Evolutionary conservation across 2,888 invertebrate genomes (phyloP), one percentile per base, ranked within the genome.

Genomic region (Phoronis australis): DNA sequence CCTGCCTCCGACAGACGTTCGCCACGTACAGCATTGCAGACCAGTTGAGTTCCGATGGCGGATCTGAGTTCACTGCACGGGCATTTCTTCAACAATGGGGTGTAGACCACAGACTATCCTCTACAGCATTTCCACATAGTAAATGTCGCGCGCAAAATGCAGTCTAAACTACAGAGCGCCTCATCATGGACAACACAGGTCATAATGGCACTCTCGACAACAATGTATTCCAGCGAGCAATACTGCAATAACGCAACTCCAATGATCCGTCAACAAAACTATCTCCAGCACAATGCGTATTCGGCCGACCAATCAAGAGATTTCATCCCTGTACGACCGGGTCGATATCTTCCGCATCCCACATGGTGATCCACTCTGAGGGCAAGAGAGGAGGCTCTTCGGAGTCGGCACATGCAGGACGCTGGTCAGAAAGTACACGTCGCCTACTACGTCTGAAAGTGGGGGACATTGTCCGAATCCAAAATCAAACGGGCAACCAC

Each of bases 81-180:
- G 21, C 39, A 18, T 65, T 65, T 40, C 51, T 65, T 2, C 41
- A 50, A 15, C 26, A 50, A n/a, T n/a, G n/a, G n/a, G n/a, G n/a
- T n/a, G n/a, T n/a, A n/a, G n/a, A n/a, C n/a, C n/a, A n/a, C n/a
- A n/a, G n/a, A n/a, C n/a, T n/a, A n/a, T n/a, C n/a, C n/a, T n/a
- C n/a, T n/a, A n/a, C n/a, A n/a, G n/a, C n/a, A n/a, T n/a, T n/a
- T n/a, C n/a, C n/a, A n/a, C n/a, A n/a, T n/a, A n/a, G n/a, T n/a
- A n/a, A n/a, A n/a, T n/a, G n/a, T n/a, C n/a, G n/a, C n/a, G n/a
- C n/a, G n/a, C n/a, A n/a, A n/a, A n/a, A n/a, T 25, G 57, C 58
- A 0, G 58, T 64, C 2, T 61, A 66, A 42, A 61, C 63, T 4
- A 47, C 63, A 6, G 59, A 64, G 38, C 53, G 62, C n/a, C 47